Conservation (phyloP, 2,113 vertebrate species). For the Rhynchomys soricoides region DNA sequence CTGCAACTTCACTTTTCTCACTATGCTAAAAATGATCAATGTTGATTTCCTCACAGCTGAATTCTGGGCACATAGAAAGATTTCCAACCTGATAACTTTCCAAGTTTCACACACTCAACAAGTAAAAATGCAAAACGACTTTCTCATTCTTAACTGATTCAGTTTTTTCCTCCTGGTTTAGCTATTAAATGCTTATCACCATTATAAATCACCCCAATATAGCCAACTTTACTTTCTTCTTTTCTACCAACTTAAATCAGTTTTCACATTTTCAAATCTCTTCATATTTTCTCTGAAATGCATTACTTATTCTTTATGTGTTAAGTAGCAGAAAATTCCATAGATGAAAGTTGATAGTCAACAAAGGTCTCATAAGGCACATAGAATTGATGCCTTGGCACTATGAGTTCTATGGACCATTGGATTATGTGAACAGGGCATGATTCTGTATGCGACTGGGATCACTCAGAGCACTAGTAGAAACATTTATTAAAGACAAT, state of each 20-base stretch:
- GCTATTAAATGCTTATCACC: neutral
- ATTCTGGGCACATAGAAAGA: neutral
- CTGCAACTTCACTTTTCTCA: neutral
- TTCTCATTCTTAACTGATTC: neutral
- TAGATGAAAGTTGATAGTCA: neutral
- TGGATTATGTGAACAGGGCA: neutral
- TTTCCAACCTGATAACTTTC: neutral
- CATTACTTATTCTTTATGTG: neutral
- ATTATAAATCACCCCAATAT: neutral
- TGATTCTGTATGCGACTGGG: neutral
- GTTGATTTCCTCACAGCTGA: neutral
- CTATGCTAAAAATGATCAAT: conserved; percentile 12
- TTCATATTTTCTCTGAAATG: neutral
- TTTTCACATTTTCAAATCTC: conserved; percentile 31
- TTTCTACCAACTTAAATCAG: neutral
- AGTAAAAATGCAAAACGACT: conserved; percentile 1
- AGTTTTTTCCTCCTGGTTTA: neutral
- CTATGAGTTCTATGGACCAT: neutral
- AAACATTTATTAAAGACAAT: neutral
- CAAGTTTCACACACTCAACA: neutral
- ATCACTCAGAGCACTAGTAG: neutral
- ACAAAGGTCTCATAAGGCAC: neutral
- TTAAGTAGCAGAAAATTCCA: neutral
- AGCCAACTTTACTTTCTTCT: neutral
- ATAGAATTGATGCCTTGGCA: neutral